phyloP scores from a whole-genome alignment of 2,113 vertebrate genomes.

The Pitta sordida region DNA sequence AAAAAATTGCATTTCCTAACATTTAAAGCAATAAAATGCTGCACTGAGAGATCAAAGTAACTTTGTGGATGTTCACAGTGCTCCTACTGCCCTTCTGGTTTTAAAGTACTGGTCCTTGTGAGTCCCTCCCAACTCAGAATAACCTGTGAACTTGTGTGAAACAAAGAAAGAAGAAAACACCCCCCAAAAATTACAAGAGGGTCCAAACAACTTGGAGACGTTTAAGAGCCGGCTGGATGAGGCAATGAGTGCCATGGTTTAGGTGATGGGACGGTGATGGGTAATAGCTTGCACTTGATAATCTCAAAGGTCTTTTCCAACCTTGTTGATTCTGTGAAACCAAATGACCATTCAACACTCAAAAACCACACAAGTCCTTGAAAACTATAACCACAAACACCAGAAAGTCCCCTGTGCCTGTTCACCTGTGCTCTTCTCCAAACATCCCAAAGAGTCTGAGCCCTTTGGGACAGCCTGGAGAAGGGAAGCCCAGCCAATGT shows the following conservation, averaged over 20 bases:
- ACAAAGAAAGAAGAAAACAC: neutral
- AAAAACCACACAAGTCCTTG: neutral
- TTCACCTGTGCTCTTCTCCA: neutral
- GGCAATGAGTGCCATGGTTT: no score
- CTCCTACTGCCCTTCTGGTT: neutral
- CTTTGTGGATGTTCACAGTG: neutral
- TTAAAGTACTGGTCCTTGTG: neutral
- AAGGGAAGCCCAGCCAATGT: neutral
- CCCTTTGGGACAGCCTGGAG: rapidly evolving
- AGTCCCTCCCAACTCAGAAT: no score
- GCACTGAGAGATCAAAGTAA: neutral
- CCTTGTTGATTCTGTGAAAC: no score
- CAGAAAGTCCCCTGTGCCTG: neutral
- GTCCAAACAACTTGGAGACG: no score
- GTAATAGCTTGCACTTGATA: no score
- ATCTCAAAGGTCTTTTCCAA: no score
- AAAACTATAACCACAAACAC: neutral
- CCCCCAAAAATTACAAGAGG: no score
- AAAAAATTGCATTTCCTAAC: neutral
- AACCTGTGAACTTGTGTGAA: no score
- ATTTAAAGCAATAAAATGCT: neutral
- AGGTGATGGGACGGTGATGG: no score
- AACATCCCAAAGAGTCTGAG: rapidly evolving
- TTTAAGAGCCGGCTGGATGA: no score
- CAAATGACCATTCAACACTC: neutral